Conservation (phyloP, 2,113 vertebrate genomes). For the Cyprinodon brontotheroides region DNA sequence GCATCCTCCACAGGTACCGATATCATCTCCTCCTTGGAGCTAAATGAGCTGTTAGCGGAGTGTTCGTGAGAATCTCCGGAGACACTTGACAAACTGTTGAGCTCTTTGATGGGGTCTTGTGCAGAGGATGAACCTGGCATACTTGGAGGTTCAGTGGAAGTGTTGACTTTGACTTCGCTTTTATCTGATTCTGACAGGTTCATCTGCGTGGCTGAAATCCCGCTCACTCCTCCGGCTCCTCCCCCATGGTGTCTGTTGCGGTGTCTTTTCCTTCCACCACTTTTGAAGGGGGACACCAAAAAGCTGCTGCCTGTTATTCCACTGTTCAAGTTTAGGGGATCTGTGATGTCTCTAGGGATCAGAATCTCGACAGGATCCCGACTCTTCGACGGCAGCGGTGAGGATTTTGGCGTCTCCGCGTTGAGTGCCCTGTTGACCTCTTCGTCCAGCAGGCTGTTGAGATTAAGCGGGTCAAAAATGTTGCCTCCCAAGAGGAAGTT, state of each 20-base stretch:
- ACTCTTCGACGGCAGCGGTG: conserved; percentile 87
- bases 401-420: conserved; percentile 94
- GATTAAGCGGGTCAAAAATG: conserved; percentile 93
- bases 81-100: conserved; percentile 55
- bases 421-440: conserved; percentile 91
- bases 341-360: conserved; percentile 92
- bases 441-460: conserved; percentile 93
- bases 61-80: conserved; percentile 67
- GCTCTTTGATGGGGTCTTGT: conserved; percentile 77
- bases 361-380: conserved; percentile 93
- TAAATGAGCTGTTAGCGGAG: conserved; percentile 76
- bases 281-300: conserved; percentile 82
- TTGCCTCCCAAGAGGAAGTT: conserved; percentile 93
- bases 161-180: conserved; percentile 60
- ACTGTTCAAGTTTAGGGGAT: conserved; percentile 90
- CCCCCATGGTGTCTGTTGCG: conserved; percentile 83
- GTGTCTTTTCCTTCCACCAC: conserved; percentile 84
- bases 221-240: conserved; percentile 40
- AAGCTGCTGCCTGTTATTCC: conserved; percentile 79
- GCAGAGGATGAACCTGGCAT: conserved; percentile 43
- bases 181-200: conserved; percentile 55
- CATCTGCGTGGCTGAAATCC: conserved; percentile 61
- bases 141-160: conserved; percentile 20
- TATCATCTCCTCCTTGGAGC: conserved; percentile 77
- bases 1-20: conserved; percentile 73